Base-by-base conservation (phyloP, 2,797 vertebrate species). In the Phrynocephalus forsythii region DNA sequence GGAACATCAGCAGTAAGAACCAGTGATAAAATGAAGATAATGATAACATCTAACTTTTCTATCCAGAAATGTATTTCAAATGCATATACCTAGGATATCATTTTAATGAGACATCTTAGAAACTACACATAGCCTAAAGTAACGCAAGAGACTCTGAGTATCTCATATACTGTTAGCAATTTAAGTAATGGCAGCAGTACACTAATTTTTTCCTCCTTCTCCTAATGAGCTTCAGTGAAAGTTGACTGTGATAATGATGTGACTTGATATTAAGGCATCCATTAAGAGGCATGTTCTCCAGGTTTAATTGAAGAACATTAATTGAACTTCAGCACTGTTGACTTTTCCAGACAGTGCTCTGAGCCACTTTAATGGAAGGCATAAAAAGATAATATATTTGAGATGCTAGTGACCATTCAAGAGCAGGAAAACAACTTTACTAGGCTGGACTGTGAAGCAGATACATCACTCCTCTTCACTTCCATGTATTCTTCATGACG, bases 301-400 rank as follows among this genome's bases (percentile, higher is more conserved):
- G 7, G 71, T 78, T 86, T 87, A 76, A 79, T 83, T 85, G 81
- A 87, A 88, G 28, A 89, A 67, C 44, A 69, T 68, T 79, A 89
- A 73, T 86, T 33, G 67, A 28, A 13, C 30, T 44, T 88, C 67
- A 83, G 10, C 56, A 1, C 5, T 10, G 48, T 52, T 10, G 30
- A 5, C 48, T 87, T 48, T 4, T 22, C 24, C 7, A 69, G n/a
- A 79, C 84, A 48, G 9, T 24, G 6, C 48, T 22, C 3, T 52
- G 1, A 68, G 9, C 50, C 76, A 52, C 56, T 86, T 67, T 67
- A 82, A 89, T 79, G 38, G 80, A 79, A 86, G 86, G 18, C 67
- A 67, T 83, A 83, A 83, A 78, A 3, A 22, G 44, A 8, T 4
- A 79, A 28, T 73, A 50, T 44, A 38, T 63, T 8, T 60, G 60